phyloP scores from a whole-genome alignment of 2,113 vertebrate species.

The Crypturellus undulatus region DNA sequence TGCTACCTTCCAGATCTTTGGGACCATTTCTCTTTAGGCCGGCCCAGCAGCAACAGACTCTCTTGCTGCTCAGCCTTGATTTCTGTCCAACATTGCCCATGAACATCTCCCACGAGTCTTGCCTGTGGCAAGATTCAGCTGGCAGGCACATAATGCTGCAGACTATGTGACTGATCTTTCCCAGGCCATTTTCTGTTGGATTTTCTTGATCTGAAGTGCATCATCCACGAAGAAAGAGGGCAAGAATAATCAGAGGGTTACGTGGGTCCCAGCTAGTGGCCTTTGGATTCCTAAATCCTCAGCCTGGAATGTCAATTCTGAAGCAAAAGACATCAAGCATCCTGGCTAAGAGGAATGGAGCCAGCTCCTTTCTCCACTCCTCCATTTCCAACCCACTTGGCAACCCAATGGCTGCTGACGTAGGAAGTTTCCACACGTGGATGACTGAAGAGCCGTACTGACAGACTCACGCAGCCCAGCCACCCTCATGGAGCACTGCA shows the following conservation, averaged over 20 bases:
- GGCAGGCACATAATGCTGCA: neutral
- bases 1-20: neutral
- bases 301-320: neutral
- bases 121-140: neutral
- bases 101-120: neutral
- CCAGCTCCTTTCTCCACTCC: neutral
- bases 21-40: neutral
- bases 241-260: neutral
- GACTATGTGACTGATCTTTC: neutral
- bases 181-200: neutral
- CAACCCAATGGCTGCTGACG: neutral
- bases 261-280: neutral
- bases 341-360: neutral
- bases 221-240: neutral
- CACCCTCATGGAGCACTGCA: neutral
- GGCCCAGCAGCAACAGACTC: neutral
- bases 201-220: neutral
- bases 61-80: neutral
- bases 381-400: neutral
- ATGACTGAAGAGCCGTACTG: neutral
- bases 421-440: neutral
- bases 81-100: neutral
- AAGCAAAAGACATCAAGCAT: neutral
- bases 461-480: neutral
- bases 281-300: neutral